phyloP scores from a whole-genome alignment of 1,140 invertebrate genomes.

The Drosophila rhopaloa region DNA sequence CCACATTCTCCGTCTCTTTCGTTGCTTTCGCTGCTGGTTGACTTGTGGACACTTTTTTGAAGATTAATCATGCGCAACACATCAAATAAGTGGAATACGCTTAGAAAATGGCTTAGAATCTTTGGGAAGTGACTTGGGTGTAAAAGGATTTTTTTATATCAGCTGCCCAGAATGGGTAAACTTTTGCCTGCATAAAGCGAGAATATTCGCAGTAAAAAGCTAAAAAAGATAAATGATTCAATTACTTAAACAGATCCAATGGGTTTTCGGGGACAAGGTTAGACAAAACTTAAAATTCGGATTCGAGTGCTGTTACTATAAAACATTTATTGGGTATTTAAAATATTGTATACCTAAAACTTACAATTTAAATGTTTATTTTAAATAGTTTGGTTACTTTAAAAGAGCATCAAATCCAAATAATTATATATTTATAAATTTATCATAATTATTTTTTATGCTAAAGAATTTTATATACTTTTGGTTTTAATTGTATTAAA shows the following conservation, averaged over 20 bases:
- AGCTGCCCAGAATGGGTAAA: conserved; percentile 18
- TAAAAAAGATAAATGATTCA: conserved; percentile 35
- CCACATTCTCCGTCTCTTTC: conserved; percentile 12
- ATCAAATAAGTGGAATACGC: conserved; percentile 62
- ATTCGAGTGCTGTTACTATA: too few species aligned
- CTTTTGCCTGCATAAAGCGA: conserved; percentile 2
- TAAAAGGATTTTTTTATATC: conserved; percentile 12
- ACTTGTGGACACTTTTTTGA: conserved; percentile 23
- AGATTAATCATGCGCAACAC: conserved; percentile 68
- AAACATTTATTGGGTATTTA: too few species aligned
- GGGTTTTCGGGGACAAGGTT: neutral
- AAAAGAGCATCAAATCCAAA: too few species aligned
- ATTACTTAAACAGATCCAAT: conserved; percentile 13
- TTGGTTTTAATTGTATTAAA: too few species aligned
- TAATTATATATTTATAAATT: too few species aligned
- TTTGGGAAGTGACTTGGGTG: conserved; percentile 13
- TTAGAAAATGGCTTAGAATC: conserved; percentile 40
- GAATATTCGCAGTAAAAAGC: neutral
- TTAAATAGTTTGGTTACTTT: too few species aligned
- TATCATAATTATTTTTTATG: too few species aligned
- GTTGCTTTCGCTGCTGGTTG: neutral
- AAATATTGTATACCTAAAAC: too few species aligned
- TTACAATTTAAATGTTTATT: too few species aligned
- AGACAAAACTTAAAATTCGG: too few species aligned
- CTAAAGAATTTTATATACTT: too few species aligned